Evolutionary conservation across 1,140 invertebrate species (phyloP).

Genomic region (Glomeris maerens): DNA sequence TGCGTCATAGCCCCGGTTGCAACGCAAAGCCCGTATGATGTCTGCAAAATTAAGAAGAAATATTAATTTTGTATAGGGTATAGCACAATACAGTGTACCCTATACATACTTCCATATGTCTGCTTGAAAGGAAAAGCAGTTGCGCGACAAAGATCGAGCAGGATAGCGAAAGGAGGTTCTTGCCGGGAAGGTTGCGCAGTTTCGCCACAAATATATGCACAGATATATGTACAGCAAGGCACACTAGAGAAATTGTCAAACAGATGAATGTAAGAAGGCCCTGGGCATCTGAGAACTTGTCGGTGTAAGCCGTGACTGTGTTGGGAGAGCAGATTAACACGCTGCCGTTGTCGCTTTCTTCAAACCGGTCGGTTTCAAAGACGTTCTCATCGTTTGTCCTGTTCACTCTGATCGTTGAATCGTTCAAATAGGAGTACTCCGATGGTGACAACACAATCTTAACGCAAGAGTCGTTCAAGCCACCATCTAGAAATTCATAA

Average conservation of each 20-base stretch:
- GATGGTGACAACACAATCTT: too few relatives aligned
- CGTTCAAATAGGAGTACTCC: too few relatives aligned
- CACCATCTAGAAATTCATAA: too few relatives aligned
- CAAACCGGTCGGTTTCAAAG: slow-evolving; percentile 19
- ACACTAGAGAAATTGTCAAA: slow-evolving; percentile 29
- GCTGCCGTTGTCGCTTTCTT: slow-evolving; percentile 15
- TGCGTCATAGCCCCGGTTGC: slow-evolving; percentile 25
- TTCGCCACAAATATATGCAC: slow-evolving; percentile 34
- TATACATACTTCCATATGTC: too few relatives aligned
- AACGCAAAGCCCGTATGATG: neutral
- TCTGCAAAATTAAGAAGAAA: neutral
- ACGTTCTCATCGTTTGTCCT: neutral
- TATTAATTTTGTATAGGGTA: too few relatives aligned
- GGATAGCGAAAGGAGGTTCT: slow-evolving; percentile 37
- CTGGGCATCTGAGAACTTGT: slow-evolving; percentile 19
- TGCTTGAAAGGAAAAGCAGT: slow-evolving; percentile 32
- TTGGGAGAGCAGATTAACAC: slow-evolving; percentile 18
- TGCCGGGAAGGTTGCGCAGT: slow-evolving; percentile 38
- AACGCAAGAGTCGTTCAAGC: too few relatives aligned
- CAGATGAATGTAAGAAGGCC: slow-evolving; percentile 25
- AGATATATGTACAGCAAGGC: slow-evolving; percentile 31
- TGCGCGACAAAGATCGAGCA: slow-evolving; percentile 35
- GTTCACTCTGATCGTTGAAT: too few relatives aligned
- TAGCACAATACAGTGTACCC: too few relatives aligned
- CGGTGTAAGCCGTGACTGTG: neutral